A percentile compares a stretch with the other conserved stretches of the same genome.
Conservation (phyloP, 2,113 vertebrate genomes). For the Pangasianodon gigas region DNA sequence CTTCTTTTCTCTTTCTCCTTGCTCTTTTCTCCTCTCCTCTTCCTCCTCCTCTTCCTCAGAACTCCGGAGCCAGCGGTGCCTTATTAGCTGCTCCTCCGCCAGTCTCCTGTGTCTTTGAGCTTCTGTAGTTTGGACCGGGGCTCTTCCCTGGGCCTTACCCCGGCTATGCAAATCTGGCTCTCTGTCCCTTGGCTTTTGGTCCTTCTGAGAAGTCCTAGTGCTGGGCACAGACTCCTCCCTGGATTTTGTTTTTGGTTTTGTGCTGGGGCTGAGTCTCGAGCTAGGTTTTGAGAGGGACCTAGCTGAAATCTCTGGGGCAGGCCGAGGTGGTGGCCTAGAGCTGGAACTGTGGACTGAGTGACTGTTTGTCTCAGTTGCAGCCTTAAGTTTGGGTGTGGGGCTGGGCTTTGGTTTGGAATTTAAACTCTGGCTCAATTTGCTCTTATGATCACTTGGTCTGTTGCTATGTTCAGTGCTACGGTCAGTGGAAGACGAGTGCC, state of each 20-base stretch:
- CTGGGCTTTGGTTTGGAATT: constrained; percentile 53
- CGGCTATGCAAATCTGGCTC: constrained; percentile 57
- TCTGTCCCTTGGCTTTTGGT: constrained; percentile 54
- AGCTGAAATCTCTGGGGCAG: constrained; percentile 14
- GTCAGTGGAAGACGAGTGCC: constrained; percentile 55
- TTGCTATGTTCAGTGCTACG: constrained; percentile 41
- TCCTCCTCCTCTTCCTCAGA: constrained; percentile 71
- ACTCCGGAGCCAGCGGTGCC: constrained; percentile 71
- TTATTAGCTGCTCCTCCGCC: constrained; percentile 76
- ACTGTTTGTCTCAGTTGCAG: constrained; percentile 44
- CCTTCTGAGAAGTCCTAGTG: constrained; percentile 56
- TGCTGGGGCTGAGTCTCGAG: constrained; percentile 44
- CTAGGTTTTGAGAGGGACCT: constrained; percentile 29
- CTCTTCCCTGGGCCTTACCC: constrained; percentile 54
- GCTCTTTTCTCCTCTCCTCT: constrained; percentile 64
- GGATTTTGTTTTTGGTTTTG: constrained; percentile 57
- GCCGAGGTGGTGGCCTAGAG: constrained; percentile 10
- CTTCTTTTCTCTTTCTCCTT: constrained; percentile 58
- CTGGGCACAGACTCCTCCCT: constrained; percentile 45
- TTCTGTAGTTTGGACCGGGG: constrained; percentile 41
- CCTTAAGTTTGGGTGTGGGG: constrained; percentile 53
- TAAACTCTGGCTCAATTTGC: constrained; percentile 45
- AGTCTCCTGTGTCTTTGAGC: constrained; percentile 72
- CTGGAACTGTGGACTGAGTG: constrained; percentile 48
- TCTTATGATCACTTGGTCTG: constrained; percentile 37